These are phyloP conservation scores for Malaclemys terrapin DNA, from an alignment of 2,113 vertebrate species.

Conservation along the genomic window DNA sequence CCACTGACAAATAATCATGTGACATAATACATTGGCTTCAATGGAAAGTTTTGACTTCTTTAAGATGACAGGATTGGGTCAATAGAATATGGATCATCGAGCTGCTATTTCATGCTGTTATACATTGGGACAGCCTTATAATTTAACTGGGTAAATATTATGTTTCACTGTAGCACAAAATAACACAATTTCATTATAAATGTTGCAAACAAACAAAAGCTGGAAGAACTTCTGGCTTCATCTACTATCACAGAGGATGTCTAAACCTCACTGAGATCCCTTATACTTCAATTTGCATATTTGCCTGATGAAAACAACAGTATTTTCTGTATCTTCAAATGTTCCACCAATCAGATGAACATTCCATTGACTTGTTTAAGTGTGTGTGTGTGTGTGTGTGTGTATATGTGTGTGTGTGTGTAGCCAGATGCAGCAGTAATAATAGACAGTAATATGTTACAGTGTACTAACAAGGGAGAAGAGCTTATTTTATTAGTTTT, in stretches of 20 bases:
- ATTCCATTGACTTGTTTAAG: not conserved
- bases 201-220: not conserved
- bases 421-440: not conserved
- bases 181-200: not conserved
- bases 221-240: no score
- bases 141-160: not conserved
- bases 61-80: not conserved
- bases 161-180: not conserved
- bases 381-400: no score
- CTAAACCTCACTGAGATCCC: not conserved
- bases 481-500: not conserved
- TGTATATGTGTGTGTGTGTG: not conserved
- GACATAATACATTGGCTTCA: not conserved
- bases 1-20: not conserved
- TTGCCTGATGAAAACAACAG: not conserved
- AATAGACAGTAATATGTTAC: not conserved
- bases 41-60: not conserved
- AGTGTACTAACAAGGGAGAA: not conserved
- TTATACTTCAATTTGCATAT: not conserved
- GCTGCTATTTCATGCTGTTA: not conserved
- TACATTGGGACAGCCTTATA: not conserved
- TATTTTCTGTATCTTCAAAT: not conserved
- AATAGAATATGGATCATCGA: not conserved
- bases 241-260: not conserved
- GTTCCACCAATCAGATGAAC: not conserved